Evolutionary conservation across 2,113 vertebrate genomes (phyloP).

Genomic region (Stictonetta naevosa): DNA sequence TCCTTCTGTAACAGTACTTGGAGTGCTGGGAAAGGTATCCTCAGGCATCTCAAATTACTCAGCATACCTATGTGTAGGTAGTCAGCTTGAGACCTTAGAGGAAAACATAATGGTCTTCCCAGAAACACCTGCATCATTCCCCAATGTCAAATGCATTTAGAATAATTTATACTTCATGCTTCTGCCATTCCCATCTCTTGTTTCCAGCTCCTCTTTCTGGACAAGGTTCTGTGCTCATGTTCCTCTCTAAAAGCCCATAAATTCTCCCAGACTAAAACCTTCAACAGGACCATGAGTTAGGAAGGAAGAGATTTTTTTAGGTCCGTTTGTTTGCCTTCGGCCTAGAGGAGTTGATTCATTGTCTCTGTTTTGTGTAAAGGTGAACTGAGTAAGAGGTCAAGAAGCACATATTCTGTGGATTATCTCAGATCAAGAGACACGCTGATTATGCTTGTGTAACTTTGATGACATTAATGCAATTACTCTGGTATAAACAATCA

Average conservation of each 20-base stretch:
- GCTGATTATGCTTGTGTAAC: not conserved
- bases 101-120: not conserved
- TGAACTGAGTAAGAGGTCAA: not conserved
- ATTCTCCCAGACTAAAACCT: not conserved
- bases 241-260: not conserved
- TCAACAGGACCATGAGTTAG: not conserved
- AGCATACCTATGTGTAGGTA: not conserved
- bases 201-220: not conserved
- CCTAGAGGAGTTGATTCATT: not conserved
- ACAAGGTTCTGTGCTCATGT: rapidly evolving
- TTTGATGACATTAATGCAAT: not conserved
- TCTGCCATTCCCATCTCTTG: not conserved
- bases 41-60: not conserved
- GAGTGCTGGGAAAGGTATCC: not conserved
- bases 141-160: not conserved
- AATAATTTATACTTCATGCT: not conserved
- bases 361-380: not conserved
- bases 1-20: not conserved
- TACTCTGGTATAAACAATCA: not conserved
- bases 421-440: not conserved
- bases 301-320: not conserved
- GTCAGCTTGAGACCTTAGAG: not conserved
- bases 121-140: not conserved
- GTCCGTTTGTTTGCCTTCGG: not conserved
- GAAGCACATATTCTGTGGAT: not conserved